Evolutionary conservation across 1,140 invertebrate genomes (phyloP), one percentile per base, ranked within the genome.

Genomic region (Palaemon carinicauda): DNA sequence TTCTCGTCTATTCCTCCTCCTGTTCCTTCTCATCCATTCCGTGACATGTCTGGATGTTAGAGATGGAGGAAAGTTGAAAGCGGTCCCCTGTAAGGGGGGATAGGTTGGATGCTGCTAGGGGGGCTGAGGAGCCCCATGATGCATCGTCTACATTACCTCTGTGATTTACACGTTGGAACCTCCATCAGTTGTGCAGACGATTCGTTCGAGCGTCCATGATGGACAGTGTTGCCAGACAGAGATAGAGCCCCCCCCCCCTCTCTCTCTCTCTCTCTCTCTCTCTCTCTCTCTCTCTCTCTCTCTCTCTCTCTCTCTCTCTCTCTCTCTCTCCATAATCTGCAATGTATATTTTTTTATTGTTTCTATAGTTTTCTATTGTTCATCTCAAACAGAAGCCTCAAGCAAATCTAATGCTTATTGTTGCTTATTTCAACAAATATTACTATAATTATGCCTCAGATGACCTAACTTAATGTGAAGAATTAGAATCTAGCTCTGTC

Each of bases 121-220:
- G n/a, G 56, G 19, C 7, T 19, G n/a, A n/a, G n/a, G 65, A 31
- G 65, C 14, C 29, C 65, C 60, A 86, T 86, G 84, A 86, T 86
- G 84, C 77, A 86, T 86, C 77, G 77, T 86, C 60, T 86, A 86
- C 84, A 86, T 86, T 86, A 86, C 84, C 84, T 79, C 65, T 53
- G 84, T 86, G 84, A 86, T 86, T 86, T 86, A 86, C 84, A 86
- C 75, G 65, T n/a, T 52, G 77, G 77, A 24, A 19, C 65, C 77
- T 86, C 84, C 77, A 86, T 80, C 84, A 80, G 75, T 86, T 86
- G 84, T 80, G 77, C 65, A 74, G 77, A 86, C 56, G 77, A 71
- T 60, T 33, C 83, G 83, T 60, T 33, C 83, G 83, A 50, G 50
- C 74, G 60, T 50, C 54, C 31, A 50, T 86, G 83, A 86, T 86